Base-by-base conservation (phyloP, 2,113 vertebrate genomes). In the Nothobranchius furzeri region DNA sequence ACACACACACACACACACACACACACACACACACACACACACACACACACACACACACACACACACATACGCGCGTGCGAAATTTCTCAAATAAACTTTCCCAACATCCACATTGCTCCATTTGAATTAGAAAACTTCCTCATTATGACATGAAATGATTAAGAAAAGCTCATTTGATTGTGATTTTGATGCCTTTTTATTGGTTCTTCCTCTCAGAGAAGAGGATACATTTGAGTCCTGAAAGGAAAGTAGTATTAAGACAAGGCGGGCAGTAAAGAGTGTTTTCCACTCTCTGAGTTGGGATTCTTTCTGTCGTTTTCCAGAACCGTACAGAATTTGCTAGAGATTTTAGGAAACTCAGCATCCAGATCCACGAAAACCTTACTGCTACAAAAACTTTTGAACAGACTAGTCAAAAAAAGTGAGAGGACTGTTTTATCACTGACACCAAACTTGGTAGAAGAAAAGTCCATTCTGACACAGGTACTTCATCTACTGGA, bases 201-300 rank as follows among this genome's bases (percentile, higher is more conserved):
- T 79, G 45, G 55, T 15, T 36, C 52, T 68, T 20, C 40, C 36
- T 45, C 10, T 52, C 49, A 40, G 15, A 14, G n/a, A 42, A 9
- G 37, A 35, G 42, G 51, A 48, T 67, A 35, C 8, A 9, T 49
- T 12, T 83, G 75, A 79, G 65, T 25, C 49, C 65, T 66, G 49
- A 74, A 75, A 73, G n/a, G 24, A 68, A 77, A 67, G 69, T 57
- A 69, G 40, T 14, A 51, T 68, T 73, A 76, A 78, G 67, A 87
- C 76, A 75, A 73, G n/a, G 25, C 61, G 51, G 52, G 37, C 42
- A 60, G 60, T 36, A 42, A 60, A 4, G 50, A 71, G 53, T 52
- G 63, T 71, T 72, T 75, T 79, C 78, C 75, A 80, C 70, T 75
- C 42, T 68, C 70, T 49, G 40, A 20, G 20, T 30, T 64, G 47